Base-by-base conservation (phyloP, 2,113 vertebrate species). In the Nesoenas mayeri region DNA sequence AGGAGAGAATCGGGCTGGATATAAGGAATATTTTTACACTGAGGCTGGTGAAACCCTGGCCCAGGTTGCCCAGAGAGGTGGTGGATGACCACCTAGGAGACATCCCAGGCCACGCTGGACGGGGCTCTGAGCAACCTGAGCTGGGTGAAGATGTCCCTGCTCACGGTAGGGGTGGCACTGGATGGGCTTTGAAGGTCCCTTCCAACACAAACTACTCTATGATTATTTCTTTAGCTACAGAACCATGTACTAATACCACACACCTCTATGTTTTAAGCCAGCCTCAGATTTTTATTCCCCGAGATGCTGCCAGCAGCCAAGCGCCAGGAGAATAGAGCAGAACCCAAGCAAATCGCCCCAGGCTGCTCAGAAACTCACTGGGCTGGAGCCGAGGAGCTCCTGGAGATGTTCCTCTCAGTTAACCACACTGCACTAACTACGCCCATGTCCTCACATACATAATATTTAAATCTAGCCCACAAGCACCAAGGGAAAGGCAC, bases 331-430 rank as follows among this genome's bases (percentile, higher is more conserved):
- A 26, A 29, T 9, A 32, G 54, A 7, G 1, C 42, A 79, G 67
- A 24, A 66, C 10, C 16, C 8, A 12, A 77, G 50, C 0, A 0
- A 50, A 32, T 31, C 3, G n/a, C 65, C 77, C 6, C 0, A 0
- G 65, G 84, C 92, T 81, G 57, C 57, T 64, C 78, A 12, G 40
- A 3, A 70, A 64, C 34, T 79, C 88, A 8, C 50, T 20, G 80
- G 73, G 12, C 66, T 79, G 80, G 80, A 91, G 81, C 3, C 2
- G 4, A 24, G 21, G 5, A 51, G 56, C 1, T 92, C 47, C 60
- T 73, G 77, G 36, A 89, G 60, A 84, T 36, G 51, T 84, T 36
- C 77, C 65, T 60, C 83, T 56, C 86, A 48, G 8, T 32, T 66
- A 88, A 75, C 13, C 3, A 14, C 6, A 50, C 2, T 15, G 42